phyloP scores from a whole-genome alignment of 2,113 vertebrate species.

The Daboia siamensis region DNA sequence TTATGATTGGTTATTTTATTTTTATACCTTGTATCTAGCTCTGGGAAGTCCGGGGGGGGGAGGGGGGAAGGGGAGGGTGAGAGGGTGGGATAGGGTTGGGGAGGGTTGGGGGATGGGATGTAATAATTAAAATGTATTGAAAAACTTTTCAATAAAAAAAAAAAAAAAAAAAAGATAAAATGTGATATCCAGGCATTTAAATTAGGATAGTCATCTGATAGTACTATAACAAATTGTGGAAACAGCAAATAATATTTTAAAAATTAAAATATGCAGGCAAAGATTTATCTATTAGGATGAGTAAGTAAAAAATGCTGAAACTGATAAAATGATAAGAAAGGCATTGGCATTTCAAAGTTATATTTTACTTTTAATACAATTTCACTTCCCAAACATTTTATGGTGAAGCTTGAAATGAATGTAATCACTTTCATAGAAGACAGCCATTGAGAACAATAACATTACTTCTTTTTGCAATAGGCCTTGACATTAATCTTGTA shows the following conservation, averaged over 20 bases:
- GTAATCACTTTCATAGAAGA: not conserved
- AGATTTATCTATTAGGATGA: not conserved
- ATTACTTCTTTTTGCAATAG: too few species aligned
- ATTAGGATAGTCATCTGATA: not conserved
- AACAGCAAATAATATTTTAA: not conserved
- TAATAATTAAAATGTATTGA: too few species aligned
- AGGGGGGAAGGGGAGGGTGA: too few species aligned
- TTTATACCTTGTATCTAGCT: too few species aligned
- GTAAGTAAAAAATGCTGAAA: not conserved
- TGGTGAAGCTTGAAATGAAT: not conserved
- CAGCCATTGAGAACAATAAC: not conserved
- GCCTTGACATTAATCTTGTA: not conserved
- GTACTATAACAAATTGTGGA: not conserved
- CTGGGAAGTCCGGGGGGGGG: too few species aligned
- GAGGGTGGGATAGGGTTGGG: too few species aligned
- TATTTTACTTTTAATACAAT: not conserved
- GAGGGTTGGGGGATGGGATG: too few species aligned
- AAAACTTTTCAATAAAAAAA: too few species aligned
- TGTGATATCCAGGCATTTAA: not conserved
- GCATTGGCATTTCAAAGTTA: not conserved
- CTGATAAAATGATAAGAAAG: not conserved
- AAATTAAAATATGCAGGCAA: not conserved
- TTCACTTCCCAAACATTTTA: not conserved
- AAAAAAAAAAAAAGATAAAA: too few species aligned
- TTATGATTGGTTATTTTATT: too few species aligned